A percentile compares a stretch with the other conserved stretches of the same genome.
phyloP scores from a whole-genome alignment of 2,888 invertebrate genomes.

The Pseudoips prasinana region DNA sequence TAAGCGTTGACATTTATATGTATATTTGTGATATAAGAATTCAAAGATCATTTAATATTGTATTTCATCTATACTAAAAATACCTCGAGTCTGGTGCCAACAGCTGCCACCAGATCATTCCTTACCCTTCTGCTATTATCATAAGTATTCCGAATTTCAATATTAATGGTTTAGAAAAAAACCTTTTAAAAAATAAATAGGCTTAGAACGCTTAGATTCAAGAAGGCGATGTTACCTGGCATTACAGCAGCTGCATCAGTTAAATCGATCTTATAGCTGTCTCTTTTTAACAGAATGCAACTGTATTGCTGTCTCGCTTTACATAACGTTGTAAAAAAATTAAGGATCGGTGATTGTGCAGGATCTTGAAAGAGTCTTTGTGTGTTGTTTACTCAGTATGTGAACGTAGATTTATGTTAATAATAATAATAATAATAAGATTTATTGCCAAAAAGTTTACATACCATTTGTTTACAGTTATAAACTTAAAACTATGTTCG shows the following conservation, averaged over 20 bases:
- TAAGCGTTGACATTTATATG: too few species aligned
- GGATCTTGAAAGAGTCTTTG: conserved; percentile 28
- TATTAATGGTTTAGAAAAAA: conserved; percentile 28
- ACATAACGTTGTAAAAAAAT: conserved; percentile 45
- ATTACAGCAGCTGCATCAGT: conserved; percentile 65
- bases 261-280: conserved; percentile 59
- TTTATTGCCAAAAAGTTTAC: too few species aligned
- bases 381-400: conserved; percentile 24
- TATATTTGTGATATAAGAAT: too few species aligned
- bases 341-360: conserved; percentile 32
- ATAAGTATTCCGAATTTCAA: conserved; percentile 29
- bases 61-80: too few species aligned
- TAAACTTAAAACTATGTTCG: too few species aligned
- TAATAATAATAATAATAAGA: too few species aligned
- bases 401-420: conserved; percentile 21
- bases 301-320: conserved; percentile 39
- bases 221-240: conserved; percentile 63
- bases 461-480: too few species aligned
- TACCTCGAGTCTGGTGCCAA: not conserved
- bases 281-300: conserved; percentile 36
- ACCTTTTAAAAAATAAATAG: conserved; percentile 50
- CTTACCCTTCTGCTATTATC: conserved; percentile 29
- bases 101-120: conserved; percentile 19
- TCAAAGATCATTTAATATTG: too few species aligned
- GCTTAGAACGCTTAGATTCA: conserved; percentile 44